Evolutionary conservation across 2,888 invertebrate genomes (phyloP).

Genomic region (Priapulus caudatus): DNA sequence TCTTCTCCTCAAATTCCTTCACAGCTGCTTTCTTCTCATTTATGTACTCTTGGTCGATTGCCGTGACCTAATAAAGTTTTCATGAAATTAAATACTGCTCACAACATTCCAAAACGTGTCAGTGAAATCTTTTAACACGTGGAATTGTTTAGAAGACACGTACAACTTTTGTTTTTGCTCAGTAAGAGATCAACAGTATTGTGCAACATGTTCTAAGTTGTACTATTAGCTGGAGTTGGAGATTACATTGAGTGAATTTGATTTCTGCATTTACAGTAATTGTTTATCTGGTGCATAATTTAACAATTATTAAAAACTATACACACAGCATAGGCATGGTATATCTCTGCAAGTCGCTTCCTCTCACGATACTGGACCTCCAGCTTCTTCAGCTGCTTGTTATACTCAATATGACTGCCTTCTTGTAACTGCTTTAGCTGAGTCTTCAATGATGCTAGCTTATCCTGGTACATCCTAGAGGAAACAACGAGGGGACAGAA

Average conservation of each 20-base stretch:
- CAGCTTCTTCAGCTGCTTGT: slow-evolving; percentile 63
- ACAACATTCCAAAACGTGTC: neutral
- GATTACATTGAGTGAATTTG: too few species aligned
- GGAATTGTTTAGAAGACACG: too few species aligned
- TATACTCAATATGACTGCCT: slow-evolving; percentile 71
- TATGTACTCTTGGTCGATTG: slow-evolving; percentile 73
- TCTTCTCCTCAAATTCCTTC: slow-evolving; percentile 89
- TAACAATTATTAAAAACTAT: too few species aligned
- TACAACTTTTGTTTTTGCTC: too few species aligned
- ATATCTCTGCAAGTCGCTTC: slow-evolving; percentile 25
- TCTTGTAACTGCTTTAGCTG: slow-evolving; percentile 78
- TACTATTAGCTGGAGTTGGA: too few species aligned
- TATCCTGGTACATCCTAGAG: slow-evolving; percentile 62
- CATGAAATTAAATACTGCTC: too few species aligned
- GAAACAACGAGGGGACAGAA: slow-evolving; percentile 10
- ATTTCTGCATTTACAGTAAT: too few species aligned
- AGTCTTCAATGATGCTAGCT: slow-evolving; percentile 70
- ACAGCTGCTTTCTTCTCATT: slow-evolving; percentile 75
- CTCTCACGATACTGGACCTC: slow-evolving; percentile 71
- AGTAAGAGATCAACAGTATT: too few species aligned
- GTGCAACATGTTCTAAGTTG: too few species aligned
- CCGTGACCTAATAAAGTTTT: slow-evolving; percentile 52
- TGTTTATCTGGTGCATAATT: too few species aligned
- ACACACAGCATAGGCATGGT: slow-evolving; percentile 2
- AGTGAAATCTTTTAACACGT: neutral